A percentile compares a stretch with the other conserved stretches of the same genome.
These are phyloP conservation scores for Lycocorax pyrrhopterus DNA, from an alignment of 2,113 vertebrate genomes.

Conservation along the genomic window DNA sequence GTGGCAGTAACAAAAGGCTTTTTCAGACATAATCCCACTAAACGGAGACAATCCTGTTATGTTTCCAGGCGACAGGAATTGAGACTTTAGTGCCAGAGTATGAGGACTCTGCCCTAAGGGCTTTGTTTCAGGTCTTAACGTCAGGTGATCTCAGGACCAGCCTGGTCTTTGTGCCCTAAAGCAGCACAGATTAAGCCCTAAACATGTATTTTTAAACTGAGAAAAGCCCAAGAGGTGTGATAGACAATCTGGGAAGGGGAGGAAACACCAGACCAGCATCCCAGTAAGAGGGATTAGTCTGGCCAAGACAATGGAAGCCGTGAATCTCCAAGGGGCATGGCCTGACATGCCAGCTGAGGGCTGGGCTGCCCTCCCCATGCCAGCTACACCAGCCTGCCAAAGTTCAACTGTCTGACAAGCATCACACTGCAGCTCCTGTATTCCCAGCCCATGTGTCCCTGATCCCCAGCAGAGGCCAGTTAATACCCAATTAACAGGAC, in stretches of 20 bases:
- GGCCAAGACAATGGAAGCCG: slow-evolving; percentile 35
- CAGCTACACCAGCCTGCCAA: slow-evolving; percentile 48
- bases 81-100: slow-evolving; percentile 53
- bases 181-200: slow-evolving; percentile 51
- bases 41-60: slow-evolving; percentile 61
- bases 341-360: slow-evolving; percentile 56
- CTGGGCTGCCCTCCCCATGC: slow-evolving; percentile 48
- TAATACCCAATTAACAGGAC: slow-evolving; percentile 64
- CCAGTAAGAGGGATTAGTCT: slow-evolving; percentile 44
- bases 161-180: slow-evolving; percentile 51
- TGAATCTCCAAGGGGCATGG: slow-evolving; percentile 37
- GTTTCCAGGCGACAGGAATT: slow-evolving; percentile 59
- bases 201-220: slow-evolving; percentile 54
- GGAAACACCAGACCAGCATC: background rate
- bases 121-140: slow-evolving; percentile 44
- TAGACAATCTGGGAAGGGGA: slow-evolving; percentile 22
- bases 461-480: slow-evolving; percentile 53
- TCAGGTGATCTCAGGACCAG: slow-evolving; percentile 56
- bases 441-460: slow-evolving; percentile 61
- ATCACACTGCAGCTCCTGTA: slow-evolving; percentile 38
- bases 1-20: slow-evolving; percentile 60
- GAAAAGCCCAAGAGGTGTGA: slow-evolving; percentile 48
- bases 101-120: slow-evolving; percentile 56
- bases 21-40: slow-evolving; percentile 58
- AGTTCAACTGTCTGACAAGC: slow-evolving; percentile 64